Evolutionary conservation across 1,140 invertebrate species (phyloP), one percentile per base, ranked within the genome.

Genomic region (Heliothis virescens): DNA sequence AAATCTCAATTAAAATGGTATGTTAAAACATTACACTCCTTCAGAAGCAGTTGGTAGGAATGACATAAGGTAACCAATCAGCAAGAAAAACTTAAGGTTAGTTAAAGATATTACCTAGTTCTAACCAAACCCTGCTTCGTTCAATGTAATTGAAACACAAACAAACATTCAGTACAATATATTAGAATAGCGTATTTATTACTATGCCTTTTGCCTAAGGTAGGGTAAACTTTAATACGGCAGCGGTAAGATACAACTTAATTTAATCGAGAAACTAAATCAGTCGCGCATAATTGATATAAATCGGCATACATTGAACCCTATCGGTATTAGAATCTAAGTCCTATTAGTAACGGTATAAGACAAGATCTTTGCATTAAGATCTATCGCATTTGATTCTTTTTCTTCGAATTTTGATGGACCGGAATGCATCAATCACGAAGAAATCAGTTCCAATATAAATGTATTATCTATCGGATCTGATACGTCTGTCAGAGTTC

Each of bases 401-500:
- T 62, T 75, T 75, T 50, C 16, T 62, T 62, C 16, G 57, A 62
- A 62, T 62, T 75, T 29, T 75, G 57, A 75, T 26, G 15, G 57
- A 75, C 55, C 41, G 72, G 29, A 62, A 62, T 55, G 34, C 29
- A 62, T 77, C 62, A 53, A 50, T 77, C 60, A 53, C 12, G 21
- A 77, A 41, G 74, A 16, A 77, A 62, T 63, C 74, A 77, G 47
- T 77, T 77, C 47, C 73, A 53, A 34, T 65, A 63, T 65, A 65
- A 77, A 65, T 77, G 60, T 77, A 48, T 77, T 65, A 50, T 65
- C 48, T 52, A 53, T 77, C 48, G 60, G 48, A 63, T 75, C 72
- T 26, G 16, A 59, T 73, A 26, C 9, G 13, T 60, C 74, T 77
- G 74, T 63, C 73, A 63, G 59, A 65, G 74, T 65, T 77, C 62